Conservation (phyloP, 2,888 invertebrate species). For the Cheilosia urbana region DNA sequence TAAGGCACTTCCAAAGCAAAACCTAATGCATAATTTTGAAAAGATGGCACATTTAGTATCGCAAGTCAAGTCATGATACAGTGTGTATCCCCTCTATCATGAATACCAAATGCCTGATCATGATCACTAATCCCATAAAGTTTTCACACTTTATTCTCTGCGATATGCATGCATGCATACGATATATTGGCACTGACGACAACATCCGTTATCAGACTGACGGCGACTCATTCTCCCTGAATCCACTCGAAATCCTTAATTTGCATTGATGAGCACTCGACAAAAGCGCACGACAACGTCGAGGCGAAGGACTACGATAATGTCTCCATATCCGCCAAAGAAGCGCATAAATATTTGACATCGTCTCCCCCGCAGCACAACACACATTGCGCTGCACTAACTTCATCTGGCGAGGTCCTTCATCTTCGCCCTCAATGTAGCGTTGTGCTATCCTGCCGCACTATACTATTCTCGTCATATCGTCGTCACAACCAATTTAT, state of each 20-base stretch:
- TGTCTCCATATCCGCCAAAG: slow-evolving; percentile 53
- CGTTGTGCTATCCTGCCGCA: slow-evolving; percentile 18
- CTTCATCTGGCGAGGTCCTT: slow-evolving; percentile 57
- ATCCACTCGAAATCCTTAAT: slow-evolving; percentile 64
- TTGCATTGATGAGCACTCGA: slow-evolving; percentile 71
- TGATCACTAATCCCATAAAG: slow-evolving; percentile 43
- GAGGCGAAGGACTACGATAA: slow-evolving; percentile 14
- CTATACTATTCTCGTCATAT: slow-evolving; percentile 37
- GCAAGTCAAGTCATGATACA: background rate
- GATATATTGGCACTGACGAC: slow-evolving; percentile 1
- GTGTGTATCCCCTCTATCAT: background rate
- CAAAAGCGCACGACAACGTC: slow-evolving; percentile 32
- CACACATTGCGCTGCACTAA: slow-evolving; percentile 29
- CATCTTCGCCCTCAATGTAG: slow-evolving; percentile 36
- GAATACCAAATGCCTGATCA: background rate
- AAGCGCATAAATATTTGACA: slow-evolving; percentile 69
- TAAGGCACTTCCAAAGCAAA: too few species aligned
- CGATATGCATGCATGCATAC: slow-evolving; percentile 20
- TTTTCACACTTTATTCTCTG: slow-evolving; percentile 40
- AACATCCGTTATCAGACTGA: slow-evolving; percentile 27
- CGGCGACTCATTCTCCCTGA: slow-evolving; percentile 40
- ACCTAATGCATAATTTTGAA: too few species aligned
- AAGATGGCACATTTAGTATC: background rate
- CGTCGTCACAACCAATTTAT: slow-evolving; percentile 74
- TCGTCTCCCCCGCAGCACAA: background rate